Conservation (phyloP, 2,888 invertebrate species). For the Tuberolachnus salignus region DNA sequence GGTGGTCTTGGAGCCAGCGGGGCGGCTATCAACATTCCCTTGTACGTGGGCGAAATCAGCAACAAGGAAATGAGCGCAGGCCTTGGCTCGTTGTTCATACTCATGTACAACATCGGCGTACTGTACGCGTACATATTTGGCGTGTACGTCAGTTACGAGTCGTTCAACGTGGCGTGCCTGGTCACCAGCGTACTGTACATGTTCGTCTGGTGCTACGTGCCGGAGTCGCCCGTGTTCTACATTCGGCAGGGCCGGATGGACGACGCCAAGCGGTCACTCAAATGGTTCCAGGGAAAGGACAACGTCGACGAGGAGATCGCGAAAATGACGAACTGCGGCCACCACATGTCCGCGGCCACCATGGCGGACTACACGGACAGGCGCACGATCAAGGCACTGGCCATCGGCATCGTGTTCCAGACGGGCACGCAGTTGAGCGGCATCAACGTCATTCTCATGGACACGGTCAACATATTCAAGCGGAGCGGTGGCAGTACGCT, state of each 20-base stretch:
- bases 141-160: conserved; percentile 64
- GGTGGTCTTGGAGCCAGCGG: conserved; percentile 69
- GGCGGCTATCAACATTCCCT: conserved; percentile 67
- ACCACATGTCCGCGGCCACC: conserved; percentile 52
- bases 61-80: conserved; percentile 66
- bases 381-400: conserved; percentile 61
- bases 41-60: conserved; percentile 71
- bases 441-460: conserved; percentile 63
- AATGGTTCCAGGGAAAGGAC: conserved; percentile 60
- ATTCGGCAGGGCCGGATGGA: conserved; percentile 63
- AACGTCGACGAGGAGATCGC: conserved; percentile 58
- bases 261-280: conserved; percentile 63
- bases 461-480: conserved; percentile 61
- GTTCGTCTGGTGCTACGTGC: conserved; percentile 65
- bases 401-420: conserved; percentile 62
- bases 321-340: conserved; percentile 58
- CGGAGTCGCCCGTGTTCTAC: conserved; percentile 69
- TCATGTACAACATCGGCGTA: conserved; percentile 66
- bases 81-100: conserved; percentile 68
- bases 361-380: conserved; percentile 52
- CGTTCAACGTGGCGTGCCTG: conserved; percentile 66
- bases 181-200: conserved; percentile 65
- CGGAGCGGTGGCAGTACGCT: conserved; percentile 60
- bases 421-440: conserved; percentile 64
- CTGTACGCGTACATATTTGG: conserved; percentile 66